These are phyloP conservation scores for Craseonycteris thonglongyai DNA, from an alignment of 2,113 vertebrate species.

Conservation along the genomic window DNA sequence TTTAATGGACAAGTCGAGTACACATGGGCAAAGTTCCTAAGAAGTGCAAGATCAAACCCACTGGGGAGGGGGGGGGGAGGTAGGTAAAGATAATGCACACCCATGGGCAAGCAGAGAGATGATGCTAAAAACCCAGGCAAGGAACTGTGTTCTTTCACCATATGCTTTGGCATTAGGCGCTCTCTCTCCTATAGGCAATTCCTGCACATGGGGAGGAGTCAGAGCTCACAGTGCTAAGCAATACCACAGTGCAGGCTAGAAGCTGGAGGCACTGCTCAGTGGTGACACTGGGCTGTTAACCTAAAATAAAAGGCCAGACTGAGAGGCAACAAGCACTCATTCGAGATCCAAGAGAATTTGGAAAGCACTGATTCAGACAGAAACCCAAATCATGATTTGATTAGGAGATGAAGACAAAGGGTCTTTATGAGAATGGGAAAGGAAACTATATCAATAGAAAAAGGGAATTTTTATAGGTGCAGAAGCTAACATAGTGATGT, in stretches of 20 bases:
- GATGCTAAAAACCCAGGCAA: not conserved
- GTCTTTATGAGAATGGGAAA: not conserved
- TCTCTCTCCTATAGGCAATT: not conserved
- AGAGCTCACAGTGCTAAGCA: not conserved
- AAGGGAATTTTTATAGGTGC: not conserved
- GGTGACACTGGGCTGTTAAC: not conserved
- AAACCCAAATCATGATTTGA: too few species aligned
- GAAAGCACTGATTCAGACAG: too few species aligned
- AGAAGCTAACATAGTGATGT: not conserved
- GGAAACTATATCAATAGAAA: not conserved
- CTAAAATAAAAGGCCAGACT: too few species aligned
- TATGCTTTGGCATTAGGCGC: too few species aligned
- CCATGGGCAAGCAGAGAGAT: not conserved
- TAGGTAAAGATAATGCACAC: too few species aligned
- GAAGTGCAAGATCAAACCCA: not conserved
- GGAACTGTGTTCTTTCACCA: not conserved
- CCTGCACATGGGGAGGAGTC: not conserved
- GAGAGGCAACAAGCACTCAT: too few species aligned
- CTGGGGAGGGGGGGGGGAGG: not conserved
- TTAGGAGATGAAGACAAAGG: not conserved
- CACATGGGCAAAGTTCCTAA: not conserved
- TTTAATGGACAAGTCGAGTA: not conserved
- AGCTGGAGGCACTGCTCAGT: not conserved
- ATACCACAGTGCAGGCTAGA: not conserved
- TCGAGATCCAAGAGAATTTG: too few species aligned